Percentiles rank a stretch among this genome's conserved stretches.
phyloP scores from a whole-genome alignment of 2,888 invertebrate species.

The Thelaira solivaga region DNA sequence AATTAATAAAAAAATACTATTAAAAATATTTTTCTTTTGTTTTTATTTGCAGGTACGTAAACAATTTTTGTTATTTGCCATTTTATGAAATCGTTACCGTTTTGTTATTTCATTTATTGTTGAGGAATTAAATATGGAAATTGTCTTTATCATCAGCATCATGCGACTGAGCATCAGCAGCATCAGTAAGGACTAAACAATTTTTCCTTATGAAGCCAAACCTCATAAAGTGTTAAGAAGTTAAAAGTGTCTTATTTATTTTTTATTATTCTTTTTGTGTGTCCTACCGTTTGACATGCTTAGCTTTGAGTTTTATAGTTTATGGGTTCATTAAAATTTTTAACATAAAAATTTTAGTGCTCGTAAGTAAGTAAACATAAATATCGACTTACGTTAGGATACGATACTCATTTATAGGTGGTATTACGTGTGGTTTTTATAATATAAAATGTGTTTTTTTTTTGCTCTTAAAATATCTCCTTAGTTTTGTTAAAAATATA shows the following conservation, averaged over 20 bases:
- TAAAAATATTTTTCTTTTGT: conserved; percentile 15
- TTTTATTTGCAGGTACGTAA: conserved; percentile 55
- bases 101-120: conserved; percentile 1
- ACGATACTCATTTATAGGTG: too few species aligned
- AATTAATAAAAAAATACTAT: background rate
- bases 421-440: too few species aligned
- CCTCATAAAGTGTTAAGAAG: conserved; percentile 36
- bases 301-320: too few species aligned
- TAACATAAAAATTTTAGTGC: too few species aligned
- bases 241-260: background rate
- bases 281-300: too few species aligned
- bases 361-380: too few species aligned
- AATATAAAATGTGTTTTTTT: too few species aligned
- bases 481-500: too few species aligned
- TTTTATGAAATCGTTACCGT: background rate
- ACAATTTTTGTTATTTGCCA: background rate
- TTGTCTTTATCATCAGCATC: background rate
- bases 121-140: background rate
- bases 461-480: too few species aligned
- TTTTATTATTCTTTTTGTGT: too few species aligned
- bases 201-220: conserved; percentile 1
- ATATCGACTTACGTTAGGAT: too few species aligned
- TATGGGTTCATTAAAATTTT: too few species aligned
- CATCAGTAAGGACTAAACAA: conserved; percentile 3
- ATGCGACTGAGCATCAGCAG: background rate